Conservation (phyloP, 2,797 vertebrate species). For the Spondyliosoma cantharus region DNA sequence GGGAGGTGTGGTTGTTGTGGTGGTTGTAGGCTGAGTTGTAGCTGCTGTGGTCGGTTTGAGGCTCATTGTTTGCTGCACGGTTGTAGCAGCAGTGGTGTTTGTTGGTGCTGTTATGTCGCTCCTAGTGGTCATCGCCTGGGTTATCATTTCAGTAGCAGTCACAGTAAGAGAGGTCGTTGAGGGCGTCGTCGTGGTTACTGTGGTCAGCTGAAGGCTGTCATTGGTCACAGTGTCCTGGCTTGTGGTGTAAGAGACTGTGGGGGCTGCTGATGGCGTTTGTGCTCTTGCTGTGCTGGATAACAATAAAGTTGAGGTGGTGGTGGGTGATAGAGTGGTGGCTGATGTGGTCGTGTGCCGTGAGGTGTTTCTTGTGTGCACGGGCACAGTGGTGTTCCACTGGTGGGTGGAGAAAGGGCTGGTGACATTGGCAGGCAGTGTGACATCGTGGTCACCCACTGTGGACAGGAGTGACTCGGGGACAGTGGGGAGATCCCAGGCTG, state of each 20-base stretch:
- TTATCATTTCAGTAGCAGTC: conserved; percentile 55
- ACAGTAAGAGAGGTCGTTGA: conserved; percentile 68
- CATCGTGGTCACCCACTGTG: conserved; percentile 84
- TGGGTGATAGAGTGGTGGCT: conserved; percentile 32
- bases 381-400: conserved; percentile 77
- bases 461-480: conserved; percentile 85
- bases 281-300: conserved; percentile 45
- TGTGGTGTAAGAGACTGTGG: conserved; percentile 43
- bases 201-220: conserved; percentile 74
- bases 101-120: conserved; percentile 12
- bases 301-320: conserved; percentile 40
- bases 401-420: conserved; percentile 84
- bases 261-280: conserved; percentile 62
- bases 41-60: conserved; percentile 75
- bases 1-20: conserved; percentile 78
- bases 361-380: conserved; percentile 62
- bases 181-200: conserved; percentile 69
- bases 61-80: conserved; percentile 77
- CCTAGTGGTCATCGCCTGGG: conserved; percentile 26
- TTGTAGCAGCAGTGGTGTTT: conserved; percentile 58
- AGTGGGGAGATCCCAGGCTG: conserved; percentile 85
- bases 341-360: conserved; percentile 38
- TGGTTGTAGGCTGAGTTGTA: conserved; percentile 71
- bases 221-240: conserved; percentile 77
- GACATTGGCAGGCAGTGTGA: conserved; percentile 81